Evolutionary conservation across 2,888 invertebrate species (phyloP), one percentile per base, ranked within the genome.

Genomic region (Aradus depressus): DNA sequence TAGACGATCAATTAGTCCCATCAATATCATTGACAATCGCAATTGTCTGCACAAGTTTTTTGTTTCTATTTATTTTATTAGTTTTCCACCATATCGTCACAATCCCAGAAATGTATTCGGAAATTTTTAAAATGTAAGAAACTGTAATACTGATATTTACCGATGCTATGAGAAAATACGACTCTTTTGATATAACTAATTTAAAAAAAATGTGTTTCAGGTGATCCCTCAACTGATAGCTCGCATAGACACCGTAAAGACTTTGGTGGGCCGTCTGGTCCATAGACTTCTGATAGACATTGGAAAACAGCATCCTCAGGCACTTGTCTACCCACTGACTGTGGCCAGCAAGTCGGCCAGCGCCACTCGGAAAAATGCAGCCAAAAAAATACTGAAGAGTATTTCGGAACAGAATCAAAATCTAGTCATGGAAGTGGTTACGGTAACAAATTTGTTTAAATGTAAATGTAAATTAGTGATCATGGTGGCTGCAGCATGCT

Each of bases 161-260:
- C n/a, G n/a, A n/a, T n/a, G n/a, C n/a, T n/a, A n/a, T n/a, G n/a
- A n/a, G n/a, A n/a, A n/a, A n/a, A n/a, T n/a, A n/a, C n/a, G n/a
- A n/a, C n/a, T n/a, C n/a, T n/a, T n/a, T n/a, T n/a, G n/a, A n/a
- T n/a, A n/a, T n/a, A 19, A 38, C 3, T 38, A 2, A 19, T 38
- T 38, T 3, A 19, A 22, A 22, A 23, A 16, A n/a, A 16, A 22
- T 37, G 19, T 22, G 26, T 12, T 55, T 44, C 60, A 74, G 72
- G 96, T 99, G 0, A 96, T 99, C 60, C 98, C 98, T 0, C 98
- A 99, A 67, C 72, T 99, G 25, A 98, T 99, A 59, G 97, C 98
- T 0, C 77, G 98, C 47, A 96, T 99, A 55, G 98, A 99, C 65
- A 93, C 93, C 0, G 88, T 88, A 0, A 75, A 92, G 28, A 81